Conservation (phyloP, 2,888 invertebrate species). For the Ganaspis brasiliensis region DNA sequence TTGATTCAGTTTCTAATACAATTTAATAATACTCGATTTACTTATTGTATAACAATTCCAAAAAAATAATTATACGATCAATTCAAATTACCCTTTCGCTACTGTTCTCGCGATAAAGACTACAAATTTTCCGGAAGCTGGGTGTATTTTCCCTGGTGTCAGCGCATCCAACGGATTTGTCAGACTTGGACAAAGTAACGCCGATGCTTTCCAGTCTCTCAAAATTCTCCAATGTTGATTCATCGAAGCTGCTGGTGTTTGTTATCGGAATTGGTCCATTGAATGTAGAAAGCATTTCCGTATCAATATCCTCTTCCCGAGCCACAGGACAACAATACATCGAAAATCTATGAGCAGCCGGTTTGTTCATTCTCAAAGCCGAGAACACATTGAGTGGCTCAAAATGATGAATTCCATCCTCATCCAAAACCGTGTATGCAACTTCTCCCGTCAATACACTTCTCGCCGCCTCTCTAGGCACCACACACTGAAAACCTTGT, state of each 20-base stretch:
- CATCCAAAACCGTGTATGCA: conserved; percentile 89
- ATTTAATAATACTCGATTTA: too few species aligned
- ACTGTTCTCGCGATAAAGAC: conserved; percentile 69
- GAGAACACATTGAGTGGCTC: conserved; percentile 89
- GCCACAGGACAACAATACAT: conserved; percentile 85
- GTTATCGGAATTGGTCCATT: conserved; percentile 71
- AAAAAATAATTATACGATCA: too few species aligned
- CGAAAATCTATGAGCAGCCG: conserved; percentile 85
- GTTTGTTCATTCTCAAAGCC: conserved; percentile 86
- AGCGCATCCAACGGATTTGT: conserved; percentile 68
- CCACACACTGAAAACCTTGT: conserved; percentile 88
- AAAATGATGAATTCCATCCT: conserved; percentile 88
- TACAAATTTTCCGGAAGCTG: conserved; percentile 82
- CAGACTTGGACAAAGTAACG: conserved; percentile 69
- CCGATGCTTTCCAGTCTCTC: conserved; percentile 68
- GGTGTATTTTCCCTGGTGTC: conserved; percentile 82
- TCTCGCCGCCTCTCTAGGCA: conserved; percentile 88
- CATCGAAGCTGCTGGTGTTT: conserved; percentile 79
- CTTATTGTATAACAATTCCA: too few species aligned
- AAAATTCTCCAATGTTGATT: conserved; percentile 77
- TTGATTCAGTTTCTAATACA: too few species aligned
- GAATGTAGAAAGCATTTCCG: conserved; percentile 71
- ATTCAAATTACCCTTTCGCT: conserved; percentile 67
- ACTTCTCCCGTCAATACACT: conserved; percentile 89
- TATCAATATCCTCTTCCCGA: conserved; percentile 81